phyloP scores from a whole-genome alignment of 2,113 vertebrate species.

The Ailurus styani region DNA sequence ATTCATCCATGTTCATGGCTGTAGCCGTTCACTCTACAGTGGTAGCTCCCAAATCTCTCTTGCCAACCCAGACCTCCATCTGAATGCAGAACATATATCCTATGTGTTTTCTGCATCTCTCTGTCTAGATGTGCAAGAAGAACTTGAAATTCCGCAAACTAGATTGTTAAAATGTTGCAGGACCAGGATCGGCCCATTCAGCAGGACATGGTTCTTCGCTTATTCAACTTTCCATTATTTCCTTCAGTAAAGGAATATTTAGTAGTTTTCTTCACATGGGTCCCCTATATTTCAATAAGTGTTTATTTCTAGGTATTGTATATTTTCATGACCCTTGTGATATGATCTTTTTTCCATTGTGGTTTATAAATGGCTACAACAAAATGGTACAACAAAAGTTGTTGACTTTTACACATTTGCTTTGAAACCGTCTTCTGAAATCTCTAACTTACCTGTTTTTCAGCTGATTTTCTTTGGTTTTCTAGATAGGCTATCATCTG shows the following conservation, averaged over 20 bases:
- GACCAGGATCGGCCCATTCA: neutral
- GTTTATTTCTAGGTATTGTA: neutral
- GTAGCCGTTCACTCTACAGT: neutral
- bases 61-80: neutral
- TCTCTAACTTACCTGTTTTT: neutral
- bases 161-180: neutral
- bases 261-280: neutral
- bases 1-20: neutral
- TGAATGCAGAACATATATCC: neutral
- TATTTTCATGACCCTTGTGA: neutral
- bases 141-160: neutral
- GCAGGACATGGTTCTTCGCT: neutral
- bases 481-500: neutral
- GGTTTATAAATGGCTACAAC: neutral
- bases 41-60: neutral
- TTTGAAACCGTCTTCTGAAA: conserved; percentile 39
- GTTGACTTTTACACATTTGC: neutral
- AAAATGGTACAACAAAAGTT: too few relatives aligned
- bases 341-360: neutral
- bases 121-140: neutral
- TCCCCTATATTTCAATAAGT: neutral
- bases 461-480: neutral
- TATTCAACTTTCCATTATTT: neutral
- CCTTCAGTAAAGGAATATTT: neutral
- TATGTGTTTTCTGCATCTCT: neutral